Evolutionary conservation across 2,888 invertebrate genomes (phyloP), one percentile per base, ranked within the genome.

Genomic region (Ophion ventricosus): DNA sequence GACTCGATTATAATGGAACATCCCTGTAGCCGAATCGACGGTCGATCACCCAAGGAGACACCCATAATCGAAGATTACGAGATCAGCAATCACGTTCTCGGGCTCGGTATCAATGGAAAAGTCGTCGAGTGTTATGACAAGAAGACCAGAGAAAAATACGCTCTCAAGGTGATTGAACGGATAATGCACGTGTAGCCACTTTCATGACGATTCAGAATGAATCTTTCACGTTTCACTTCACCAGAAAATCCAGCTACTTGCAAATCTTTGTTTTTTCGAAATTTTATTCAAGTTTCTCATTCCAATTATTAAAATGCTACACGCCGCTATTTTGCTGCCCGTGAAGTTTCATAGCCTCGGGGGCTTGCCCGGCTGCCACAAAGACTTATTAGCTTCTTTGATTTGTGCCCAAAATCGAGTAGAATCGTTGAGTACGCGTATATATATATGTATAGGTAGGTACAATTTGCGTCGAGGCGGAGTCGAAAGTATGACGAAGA

Each of bases 101-200:
- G 99, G 64, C 95, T 99, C 85, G 99, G 99, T 14, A 99, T 99
- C 88, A 99, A 99, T 94, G 99, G 99, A 86, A 99, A 99, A 96
- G 99, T 99, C 76, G 97, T 99, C 23, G 98, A 99, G 94, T 99
- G 99, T 94, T 97, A 96, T 91, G 95, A 96, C 85, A 97, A 96
- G 90, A 94, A 94, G 70, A 96, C 96, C 0, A 96, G 96, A 67
- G 95, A 96, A 87, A 98, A 98, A 93, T 98, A 96, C 91, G 99
- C 99, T 0, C 94, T 99, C 78, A 99, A 99, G 95, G 98, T 98
- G 93, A 80, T 76, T 66, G 49, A n/a, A 29, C 49, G 49, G 49
- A 35, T 10, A 8, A 25, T 40, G 40, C 11, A 35, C 35, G 35
- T 35, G 35, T 35, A 7, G 26, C n/a, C 26, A 29, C n/a, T 70